phyloP scores from a whole-genome alignment of 2,888 invertebrate species.

The Parthenolecanium corni region DNA sequence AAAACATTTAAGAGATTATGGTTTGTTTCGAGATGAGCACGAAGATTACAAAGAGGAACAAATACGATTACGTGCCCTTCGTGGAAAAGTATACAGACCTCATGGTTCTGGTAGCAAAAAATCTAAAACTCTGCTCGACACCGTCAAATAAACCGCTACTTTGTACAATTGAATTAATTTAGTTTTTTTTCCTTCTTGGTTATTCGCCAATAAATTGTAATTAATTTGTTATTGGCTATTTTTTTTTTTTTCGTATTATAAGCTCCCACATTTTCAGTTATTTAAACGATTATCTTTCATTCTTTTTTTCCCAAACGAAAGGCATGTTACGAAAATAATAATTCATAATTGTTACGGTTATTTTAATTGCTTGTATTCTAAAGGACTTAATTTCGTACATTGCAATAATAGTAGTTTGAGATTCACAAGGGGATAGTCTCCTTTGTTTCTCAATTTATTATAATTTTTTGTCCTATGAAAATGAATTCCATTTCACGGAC shows the following conservation, averaged over 20 bases:
- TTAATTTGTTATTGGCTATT: background rate
- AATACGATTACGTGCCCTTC: conserved; percentile 56
- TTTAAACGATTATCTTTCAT: too few relatives aligned
- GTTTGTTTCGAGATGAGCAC: conserved; percentile 76
- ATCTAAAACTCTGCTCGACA: conserved; percentile 12
- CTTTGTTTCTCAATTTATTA: background rate
- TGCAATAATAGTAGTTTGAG: too few relatives aligned
- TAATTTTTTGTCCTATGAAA: background rate
- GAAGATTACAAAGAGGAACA: conserved; percentile 81
- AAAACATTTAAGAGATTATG: conserved; percentile 59
- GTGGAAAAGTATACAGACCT: conserved; percentile 50
- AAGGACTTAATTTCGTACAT: too few relatives aligned
- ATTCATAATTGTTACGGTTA: too few relatives aligned
- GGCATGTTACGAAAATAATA: too few relatives aligned
- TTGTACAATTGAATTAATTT: background rate
- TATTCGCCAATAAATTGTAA: background rate
- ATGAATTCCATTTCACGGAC: too few relatives aligned
- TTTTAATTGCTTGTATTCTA: too few relatives aligned
- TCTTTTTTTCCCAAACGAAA: too few relatives aligned
- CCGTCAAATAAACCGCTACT: background rate
- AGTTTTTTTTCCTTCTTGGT: background rate
- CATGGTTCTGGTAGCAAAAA: conserved; percentile 20
- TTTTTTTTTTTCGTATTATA: background rate
- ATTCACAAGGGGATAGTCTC: too few relatives aligned
- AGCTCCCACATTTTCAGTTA: too few relatives aligned